Evolutionary conservation across 1,140 invertebrate genomes (phyloP), one percentile per base, ranked within the genome.

Genomic region (Eriocheir sinensis): DNA sequence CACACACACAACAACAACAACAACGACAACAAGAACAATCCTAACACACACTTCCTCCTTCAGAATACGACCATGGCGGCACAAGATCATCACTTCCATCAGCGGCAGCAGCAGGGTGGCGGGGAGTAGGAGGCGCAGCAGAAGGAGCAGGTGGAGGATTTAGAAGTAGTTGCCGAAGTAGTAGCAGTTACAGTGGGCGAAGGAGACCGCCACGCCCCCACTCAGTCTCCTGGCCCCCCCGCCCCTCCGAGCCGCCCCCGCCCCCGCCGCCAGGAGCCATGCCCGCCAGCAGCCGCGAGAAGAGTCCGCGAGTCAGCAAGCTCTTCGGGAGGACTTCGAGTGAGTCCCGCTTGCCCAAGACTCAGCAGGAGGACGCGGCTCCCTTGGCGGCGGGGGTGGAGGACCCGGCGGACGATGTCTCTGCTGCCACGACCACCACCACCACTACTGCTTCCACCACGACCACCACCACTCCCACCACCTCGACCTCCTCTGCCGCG

Each of bases 271-370:
- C 27, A 79, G 48, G 72, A 88, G 88, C 41, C 93, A 94, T 91
- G 88, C 72, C 93, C 38, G 79, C 93, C 79, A 38, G 72, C 79
- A 94, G 88, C 83, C 89, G 88, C 17, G 72, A 93, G 80, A 93
- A 93, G 85, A 93, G 86, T 41, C 93, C 93, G 21, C 53, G 93
- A 86, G 93, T 93, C 48, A 80, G 85, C 60, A 89, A 89, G 44
- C 85, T 93, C n/a, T 89, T 93, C 40, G 34, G 83, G 36, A 88
- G 38, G 92, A 72, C 89, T 8, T 89, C 93, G 53, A 89, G 85
- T 40, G 93, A 93, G 53, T 53, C 93, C 83, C 88, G 79, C 21
- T 21, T 21, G 48, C 85, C 85, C n/a, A 79, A 60, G 83, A 60
- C 38, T 15, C 36, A 21, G 48, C 60, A 21, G 83, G 86, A 93